These are phyloP conservation scores for Xenotilapia flavipinnis DNA, from an alignment of 2,113 vertebrate genomes.

Conservation along the genomic window DNA sequence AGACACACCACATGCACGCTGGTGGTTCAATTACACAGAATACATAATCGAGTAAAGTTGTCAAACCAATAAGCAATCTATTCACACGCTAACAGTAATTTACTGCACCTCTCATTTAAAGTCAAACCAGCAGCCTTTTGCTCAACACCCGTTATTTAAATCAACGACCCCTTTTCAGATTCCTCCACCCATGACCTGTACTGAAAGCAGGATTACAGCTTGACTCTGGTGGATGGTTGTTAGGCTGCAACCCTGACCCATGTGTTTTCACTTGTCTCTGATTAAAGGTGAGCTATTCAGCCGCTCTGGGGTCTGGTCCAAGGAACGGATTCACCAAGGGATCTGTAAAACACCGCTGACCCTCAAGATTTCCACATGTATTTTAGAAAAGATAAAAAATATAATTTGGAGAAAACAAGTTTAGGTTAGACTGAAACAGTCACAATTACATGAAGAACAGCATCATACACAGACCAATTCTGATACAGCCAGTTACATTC, in stretches of 20 bases:
- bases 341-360: not conserved
- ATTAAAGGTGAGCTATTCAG: not conserved
- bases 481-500: not conserved
- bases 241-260: not conserved
- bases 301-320: not conserved
- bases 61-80: not conserved
- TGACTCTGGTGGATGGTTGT: not conserved
- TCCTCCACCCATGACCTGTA: not conserved
- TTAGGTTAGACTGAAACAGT: not conserved
- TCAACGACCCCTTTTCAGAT: constrained; percentile 7
- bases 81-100: not conserved
- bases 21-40: not conserved
- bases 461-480: not conserved
- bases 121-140: not conserved
- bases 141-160: not conserved
- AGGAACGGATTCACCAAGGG: not conserved
- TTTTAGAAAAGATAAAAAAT: not conserved
- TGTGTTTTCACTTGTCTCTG: not conserved
- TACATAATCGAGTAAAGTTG: accelerated
- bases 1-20: not conserved
- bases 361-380: not conserved
- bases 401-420: not conserved
- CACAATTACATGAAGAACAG: not conserved
- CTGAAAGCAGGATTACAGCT: not conserved
- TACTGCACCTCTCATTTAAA: not conserved